Evolutionary conservation across 2,888 invertebrate genomes (phyloP).

Genomic region (Luperina nickerlii): DNA sequence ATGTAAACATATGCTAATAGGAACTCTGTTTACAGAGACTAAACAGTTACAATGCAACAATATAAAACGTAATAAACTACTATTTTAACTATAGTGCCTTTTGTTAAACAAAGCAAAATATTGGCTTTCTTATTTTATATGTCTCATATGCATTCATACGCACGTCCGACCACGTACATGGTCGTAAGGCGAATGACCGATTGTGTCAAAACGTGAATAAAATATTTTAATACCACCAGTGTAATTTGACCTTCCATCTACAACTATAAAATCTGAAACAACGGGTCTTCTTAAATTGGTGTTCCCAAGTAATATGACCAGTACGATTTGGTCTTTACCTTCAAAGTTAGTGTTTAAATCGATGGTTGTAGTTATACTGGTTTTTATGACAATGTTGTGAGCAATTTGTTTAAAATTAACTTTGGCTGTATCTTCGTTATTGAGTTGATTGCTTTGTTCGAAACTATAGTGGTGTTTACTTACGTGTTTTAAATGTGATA

Average conservation of each 20-base stretch:
- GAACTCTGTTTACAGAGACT: slow-evolving; percentile 48
- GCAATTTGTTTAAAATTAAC: slow-evolving; percentile 75
- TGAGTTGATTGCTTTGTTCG: slow-evolving; percentile 66
- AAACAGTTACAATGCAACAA: slow-evolving; percentile 59
- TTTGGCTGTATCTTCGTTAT: slow-evolving; percentile 66
- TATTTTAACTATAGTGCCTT: slow-evolving; percentile 59
- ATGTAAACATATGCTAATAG: slow-evolving; percentile 50
- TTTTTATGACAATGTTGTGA: slow-evolving; percentile 72
- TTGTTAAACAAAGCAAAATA: slow-evolving; percentile 69
- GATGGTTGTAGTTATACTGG: slow-evolving; percentile 59
- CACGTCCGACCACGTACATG: slow-evolving; percentile 68
- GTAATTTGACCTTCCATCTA: slow-evolving; percentile 57
- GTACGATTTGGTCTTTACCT: slow-evolving; percentile 62
- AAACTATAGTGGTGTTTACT: slow-evolving; percentile 44
- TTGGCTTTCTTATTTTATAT: slow-evolving; percentile 71
- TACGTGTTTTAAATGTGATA: slow-evolving; percentile 18
- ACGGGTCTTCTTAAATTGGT: slow-evolving; percentile 44
- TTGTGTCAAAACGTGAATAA: slow-evolving; percentile 80
- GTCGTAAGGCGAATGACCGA: slow-evolving; percentile 80
- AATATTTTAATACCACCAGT: slow-evolving; percentile 71
- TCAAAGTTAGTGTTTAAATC: slow-evolving; percentile 53
- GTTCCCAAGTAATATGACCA: slow-evolving; percentile 55
- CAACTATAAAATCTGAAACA: slow-evolving; percentile 14
- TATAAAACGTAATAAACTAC: slow-evolving; percentile 61
- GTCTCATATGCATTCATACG: slow-evolving; percentile 71